A percentile compares a stretch with the other conserved stretches of the same genome.
Conservation (phyloP, 2,888 invertebrate species). For the Lycia hirtaria region DNA sequence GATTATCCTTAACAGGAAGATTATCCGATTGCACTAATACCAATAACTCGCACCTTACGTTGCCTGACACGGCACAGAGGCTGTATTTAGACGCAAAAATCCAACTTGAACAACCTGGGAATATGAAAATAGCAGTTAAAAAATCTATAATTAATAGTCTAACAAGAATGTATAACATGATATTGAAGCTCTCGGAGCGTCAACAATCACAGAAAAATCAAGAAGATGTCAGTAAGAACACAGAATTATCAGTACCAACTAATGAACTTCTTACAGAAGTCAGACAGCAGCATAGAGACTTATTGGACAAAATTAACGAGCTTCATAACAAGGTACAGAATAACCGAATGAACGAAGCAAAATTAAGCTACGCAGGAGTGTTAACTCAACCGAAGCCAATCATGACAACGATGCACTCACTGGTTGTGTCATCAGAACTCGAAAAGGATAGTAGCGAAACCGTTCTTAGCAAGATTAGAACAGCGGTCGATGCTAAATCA, state of each 20-base stretch:
- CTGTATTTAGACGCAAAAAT: not conserved
- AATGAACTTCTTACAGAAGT: not conserved
- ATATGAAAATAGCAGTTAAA: not conserved
- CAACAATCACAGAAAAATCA: not conserved
- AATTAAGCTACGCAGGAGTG: not conserved
- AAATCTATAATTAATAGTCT: not conserved
- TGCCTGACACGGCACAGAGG: not conserved
- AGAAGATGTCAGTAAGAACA: not conserved
- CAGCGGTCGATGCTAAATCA: not conserved
- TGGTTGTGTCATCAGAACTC: not conserved
- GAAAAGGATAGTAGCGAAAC: not conserved
- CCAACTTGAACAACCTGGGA: not conserved
- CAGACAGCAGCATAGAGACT: not conserved
- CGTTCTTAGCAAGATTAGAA: not conserved
- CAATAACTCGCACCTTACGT: not conserved
- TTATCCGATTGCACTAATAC: not conserved
- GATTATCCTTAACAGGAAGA: not conserved
- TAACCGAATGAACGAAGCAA: not conserved
- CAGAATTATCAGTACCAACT: not conserved
- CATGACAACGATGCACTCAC: not conserved
- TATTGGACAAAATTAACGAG: slow-evolving; percentile 4
- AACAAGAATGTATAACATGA: not conserved
- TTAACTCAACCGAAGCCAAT: not conserved
- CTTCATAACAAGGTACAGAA: not conserved
- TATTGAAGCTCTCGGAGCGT: not conserved